These are phyloP conservation scores for Plecotus auritus DNA, from an alignment of 2,113 vertebrate species.

Conservation along the genomic window DNA sequence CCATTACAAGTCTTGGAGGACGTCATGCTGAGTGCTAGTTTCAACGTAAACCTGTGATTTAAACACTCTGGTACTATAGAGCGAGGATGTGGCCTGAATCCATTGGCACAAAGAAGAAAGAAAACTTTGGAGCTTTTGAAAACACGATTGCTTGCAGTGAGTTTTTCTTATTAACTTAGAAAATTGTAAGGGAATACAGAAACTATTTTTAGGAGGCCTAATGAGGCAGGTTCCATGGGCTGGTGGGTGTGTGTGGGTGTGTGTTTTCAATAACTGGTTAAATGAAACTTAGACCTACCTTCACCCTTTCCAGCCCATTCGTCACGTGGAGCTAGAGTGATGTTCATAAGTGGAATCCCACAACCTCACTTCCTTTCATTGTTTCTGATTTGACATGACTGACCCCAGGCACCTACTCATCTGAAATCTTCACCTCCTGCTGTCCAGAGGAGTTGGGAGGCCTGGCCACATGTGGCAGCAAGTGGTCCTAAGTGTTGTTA, in stretches of 20 bases:
- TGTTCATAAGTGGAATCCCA: neutral
- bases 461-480: rapidly evolving
- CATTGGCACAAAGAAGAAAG: neutral
- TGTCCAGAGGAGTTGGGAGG: neutral
- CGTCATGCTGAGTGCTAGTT: neutral
- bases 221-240: neutral
- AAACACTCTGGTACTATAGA: neutral
- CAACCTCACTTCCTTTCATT: neutral
- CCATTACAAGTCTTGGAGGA: neutral
- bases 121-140: neutral
- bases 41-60: neutral
- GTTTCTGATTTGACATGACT: neutral
- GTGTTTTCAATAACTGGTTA: neutral
- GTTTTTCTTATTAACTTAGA: neutral
- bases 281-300: neutral
- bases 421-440: neutral
- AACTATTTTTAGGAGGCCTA: neutral
- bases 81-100: neutral
- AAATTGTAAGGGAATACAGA: neutral
- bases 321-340: neutral
- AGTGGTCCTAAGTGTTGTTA: neutral
- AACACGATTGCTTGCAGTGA: neutral
- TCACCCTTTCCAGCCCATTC: neutral
- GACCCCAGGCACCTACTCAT: neutral
- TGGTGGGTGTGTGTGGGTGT: neutral